These are phyloP conservation scores for Sciurus carolinensis DNA, from an alignment of 2,797 vertebrate genomes.

Conservation along the genomic window DNA sequence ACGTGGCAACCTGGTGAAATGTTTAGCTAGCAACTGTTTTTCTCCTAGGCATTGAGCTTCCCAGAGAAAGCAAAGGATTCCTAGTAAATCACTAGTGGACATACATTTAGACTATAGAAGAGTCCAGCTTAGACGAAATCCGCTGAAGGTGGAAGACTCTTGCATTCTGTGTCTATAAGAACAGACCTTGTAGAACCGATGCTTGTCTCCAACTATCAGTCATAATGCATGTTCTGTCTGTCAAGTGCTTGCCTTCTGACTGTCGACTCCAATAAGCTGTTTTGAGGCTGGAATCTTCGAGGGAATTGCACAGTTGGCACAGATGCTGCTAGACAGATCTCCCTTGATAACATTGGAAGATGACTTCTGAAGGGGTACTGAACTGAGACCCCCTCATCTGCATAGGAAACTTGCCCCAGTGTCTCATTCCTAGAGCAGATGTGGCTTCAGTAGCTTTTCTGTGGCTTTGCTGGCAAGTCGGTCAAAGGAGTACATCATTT, in stretches of 20 bases:
- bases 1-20: not conserved
- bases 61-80: not conserved
- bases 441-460: not conserved
- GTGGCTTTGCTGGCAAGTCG: conserved; percentile 72
- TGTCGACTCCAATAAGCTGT: not conserved
- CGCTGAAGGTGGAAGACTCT: not conserved
- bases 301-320: not conserved
- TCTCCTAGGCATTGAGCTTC: not conserved
- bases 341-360: not conserved
- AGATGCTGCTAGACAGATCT: not conserved
- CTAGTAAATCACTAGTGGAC: not conserved
- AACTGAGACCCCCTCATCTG: not conserved
- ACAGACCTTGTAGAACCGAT: not conserved
- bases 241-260: not conserved
- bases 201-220: not conserved
- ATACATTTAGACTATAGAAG: not conserved
- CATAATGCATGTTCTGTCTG: not conserved
- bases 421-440: conserved; percentile 26
- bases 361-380: not conserved
- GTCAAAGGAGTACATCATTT: conserved; percentile 78
- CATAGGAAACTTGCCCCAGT: not conserved
- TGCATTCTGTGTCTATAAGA: not conserved
- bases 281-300: not conserved
- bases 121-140: not conserved
- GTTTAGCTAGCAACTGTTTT: not conserved